These are phyloP conservation scores for Carduelis carduelis DNA, from an alignment of 2,797 vertebrate species.

Conservation along the genomic window DNA sequence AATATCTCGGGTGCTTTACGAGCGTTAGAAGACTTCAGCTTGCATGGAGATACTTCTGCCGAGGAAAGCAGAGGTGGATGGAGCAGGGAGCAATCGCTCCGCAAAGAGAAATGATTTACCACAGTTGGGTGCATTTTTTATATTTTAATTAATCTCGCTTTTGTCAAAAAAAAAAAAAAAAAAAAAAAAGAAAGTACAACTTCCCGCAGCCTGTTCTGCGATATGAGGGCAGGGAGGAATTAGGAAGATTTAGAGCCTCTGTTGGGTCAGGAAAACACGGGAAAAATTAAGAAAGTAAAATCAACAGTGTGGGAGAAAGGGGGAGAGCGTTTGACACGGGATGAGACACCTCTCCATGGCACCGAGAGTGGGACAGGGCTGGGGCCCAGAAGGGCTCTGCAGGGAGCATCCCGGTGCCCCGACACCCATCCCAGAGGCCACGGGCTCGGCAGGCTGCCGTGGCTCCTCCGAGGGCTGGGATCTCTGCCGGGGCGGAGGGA, in stretches of 20 bases:
- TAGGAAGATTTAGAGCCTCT: constrained; percentile 36
- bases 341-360: not conserved
- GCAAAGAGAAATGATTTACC: constrained; percentile 42
- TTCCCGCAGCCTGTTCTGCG: not conserved
- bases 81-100: not conserved
- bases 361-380: not conserved
- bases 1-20: constrained; percentile 66
- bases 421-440: not conserved
- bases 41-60: constrained; percentile 29
- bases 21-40: constrained; percentile 51
- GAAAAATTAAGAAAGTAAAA: constrained; percentile 23
- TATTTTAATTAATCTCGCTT: constrained; percentile 50
- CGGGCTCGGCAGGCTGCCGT: not conserved
- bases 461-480: not conserved
- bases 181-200: not conserved
- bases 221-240: not conserved
- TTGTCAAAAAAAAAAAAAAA: not conserved
- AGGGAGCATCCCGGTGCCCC: not conserved
- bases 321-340: not conserved
- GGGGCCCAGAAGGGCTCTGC: not conserved
- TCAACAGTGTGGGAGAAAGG: not conserved
- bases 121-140: constrained; percentile 13
- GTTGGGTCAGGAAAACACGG: constrained; percentile 20
- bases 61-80: constrained; percentile 18
- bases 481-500: not conserved